These are phyloP conservation scores for Heteractis magnifica DNA, from an alignment of 92 coral and sea anemone genomes.

Conservation along the genomic window DNA sequence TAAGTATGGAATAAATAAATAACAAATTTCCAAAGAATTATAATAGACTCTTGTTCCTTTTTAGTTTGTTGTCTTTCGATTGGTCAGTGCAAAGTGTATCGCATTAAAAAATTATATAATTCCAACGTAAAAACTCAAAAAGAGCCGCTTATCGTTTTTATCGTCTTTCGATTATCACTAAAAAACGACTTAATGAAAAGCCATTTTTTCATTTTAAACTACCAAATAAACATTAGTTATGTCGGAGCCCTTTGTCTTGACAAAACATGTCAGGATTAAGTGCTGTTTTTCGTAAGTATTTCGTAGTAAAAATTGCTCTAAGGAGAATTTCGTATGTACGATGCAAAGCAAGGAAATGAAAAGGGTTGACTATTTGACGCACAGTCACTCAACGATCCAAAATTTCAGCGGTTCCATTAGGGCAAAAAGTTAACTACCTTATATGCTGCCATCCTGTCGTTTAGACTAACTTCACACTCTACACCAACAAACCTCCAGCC, in stretches of 20 bases:
- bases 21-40: too few relatives aligned
- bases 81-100: not conserved
- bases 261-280: not conserved
- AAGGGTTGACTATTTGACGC: not conserved
- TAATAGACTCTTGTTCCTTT: not conserved
- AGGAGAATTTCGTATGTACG: not conserved
- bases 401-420: too few relatives aligned
- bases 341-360: not conserved
- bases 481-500: too few relatives aligned
- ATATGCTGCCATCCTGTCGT: too few relatives aligned
- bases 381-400: not conserved
- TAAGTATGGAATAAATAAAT: too few relatives aligned
- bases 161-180: not conserved
- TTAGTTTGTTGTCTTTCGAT: not conserved
- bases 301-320: not conserved
- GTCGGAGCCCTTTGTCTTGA: not conserved
- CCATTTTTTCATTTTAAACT: not conserved
- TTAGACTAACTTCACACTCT: too few relatives aligned
- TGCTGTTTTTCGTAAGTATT: not conserved
- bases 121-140: not conserved
- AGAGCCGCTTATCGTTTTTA: not conserved
- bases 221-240: not conserved
- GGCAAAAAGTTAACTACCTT: too few relatives aligned
- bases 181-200: not conserved
- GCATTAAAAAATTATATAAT: not conserved